Base-by-base conservation (phyloP, 2,888 invertebrate genomes). In the Drosophila subquinaria region DNA sequence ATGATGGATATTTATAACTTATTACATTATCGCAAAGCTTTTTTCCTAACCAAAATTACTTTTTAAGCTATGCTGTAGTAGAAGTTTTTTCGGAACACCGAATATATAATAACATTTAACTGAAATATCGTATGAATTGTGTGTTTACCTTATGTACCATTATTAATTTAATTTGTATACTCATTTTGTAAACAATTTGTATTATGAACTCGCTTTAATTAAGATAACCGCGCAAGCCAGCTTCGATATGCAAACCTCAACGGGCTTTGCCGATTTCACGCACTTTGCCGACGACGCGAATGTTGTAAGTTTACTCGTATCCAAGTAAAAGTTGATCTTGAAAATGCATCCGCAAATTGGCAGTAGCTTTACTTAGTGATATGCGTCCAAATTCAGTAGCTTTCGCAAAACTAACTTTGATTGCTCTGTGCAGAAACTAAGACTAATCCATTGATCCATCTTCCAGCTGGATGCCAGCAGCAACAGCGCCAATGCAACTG, bases 241-340 rank as follows among this genome's bases (percentile, higher is more conserved):
- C 86, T 92, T 93, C 75, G 93, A 93, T 90, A 90, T 92, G 62
- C 92, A 92, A 87, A 91, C 92, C 63, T 91, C 91, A 81, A 90
- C 92, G 71, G 93, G 93, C 60, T 95, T 95, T 89, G 96, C 95
- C 59, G 95, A 96, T 92, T 96, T 96, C 91, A 95, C 95, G 66
- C 94, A 95, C 88, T 96, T 95, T 91, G 93, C 91, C 55, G 91
- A 90, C 59, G 90, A 82, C 74, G 71, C 79, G 61, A 82, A 69
- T 76, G 74, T 82, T 81, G 91, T 91, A 91, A 91, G 90, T 91
- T 30, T 1, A 30, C 30, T 30, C 30, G 62, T 69, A 73, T 68
- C 11, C 15, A 51, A 81, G 50, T 69, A 38, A 63, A 50, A 56
- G 35, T 52, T 47, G 47, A 47, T 55, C 36, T 50, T 66, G 15